Evolutionary conservation across 2,113 vertebrate species (phyloP).

Genomic region (Bagarius yarrelli): DNA sequence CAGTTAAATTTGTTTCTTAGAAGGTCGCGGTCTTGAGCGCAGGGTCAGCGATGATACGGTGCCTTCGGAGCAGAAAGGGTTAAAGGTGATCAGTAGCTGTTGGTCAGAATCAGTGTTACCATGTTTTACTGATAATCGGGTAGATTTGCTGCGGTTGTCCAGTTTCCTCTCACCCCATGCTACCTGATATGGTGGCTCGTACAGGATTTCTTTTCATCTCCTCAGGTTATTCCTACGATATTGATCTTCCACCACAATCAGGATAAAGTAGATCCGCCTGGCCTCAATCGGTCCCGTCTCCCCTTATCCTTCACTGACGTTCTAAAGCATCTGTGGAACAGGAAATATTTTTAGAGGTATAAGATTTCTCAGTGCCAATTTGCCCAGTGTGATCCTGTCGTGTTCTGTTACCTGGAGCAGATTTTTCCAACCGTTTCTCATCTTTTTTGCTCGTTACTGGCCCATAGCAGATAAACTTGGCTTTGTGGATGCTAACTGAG

Average conservation of each 20-base stretch:
- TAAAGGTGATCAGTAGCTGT: too few species aligned
- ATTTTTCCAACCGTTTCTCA: neutral
- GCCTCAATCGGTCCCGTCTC: neutral
- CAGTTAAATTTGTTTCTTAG: too few species aligned
- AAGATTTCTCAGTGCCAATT: neutral
- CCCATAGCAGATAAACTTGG: neutral
- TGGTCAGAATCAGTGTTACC: too few species aligned
- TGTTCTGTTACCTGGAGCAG: neutral
- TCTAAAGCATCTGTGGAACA: neutral
- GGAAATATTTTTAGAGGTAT: neutral
- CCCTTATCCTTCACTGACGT: too few species aligned
- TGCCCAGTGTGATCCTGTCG: neutral
- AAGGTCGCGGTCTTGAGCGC: too few species aligned
- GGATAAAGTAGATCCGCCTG: neutral
- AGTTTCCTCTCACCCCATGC: neutral
- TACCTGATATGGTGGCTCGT: neutral
- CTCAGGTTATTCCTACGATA: neutral
- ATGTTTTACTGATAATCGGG: neutral
- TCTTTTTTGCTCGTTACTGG: neutral
- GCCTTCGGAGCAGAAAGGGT: too few species aligned
- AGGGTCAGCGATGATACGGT: too few species aligned
- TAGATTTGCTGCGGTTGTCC: neutral
- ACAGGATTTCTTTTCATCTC: neutral
- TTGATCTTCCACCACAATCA: neutral
- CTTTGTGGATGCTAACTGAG: neutral